Evolutionary conservation across 2,113 vertebrate genomes (phyloP).

Genomic region (Nerophis lumbriciformis): DNA sequence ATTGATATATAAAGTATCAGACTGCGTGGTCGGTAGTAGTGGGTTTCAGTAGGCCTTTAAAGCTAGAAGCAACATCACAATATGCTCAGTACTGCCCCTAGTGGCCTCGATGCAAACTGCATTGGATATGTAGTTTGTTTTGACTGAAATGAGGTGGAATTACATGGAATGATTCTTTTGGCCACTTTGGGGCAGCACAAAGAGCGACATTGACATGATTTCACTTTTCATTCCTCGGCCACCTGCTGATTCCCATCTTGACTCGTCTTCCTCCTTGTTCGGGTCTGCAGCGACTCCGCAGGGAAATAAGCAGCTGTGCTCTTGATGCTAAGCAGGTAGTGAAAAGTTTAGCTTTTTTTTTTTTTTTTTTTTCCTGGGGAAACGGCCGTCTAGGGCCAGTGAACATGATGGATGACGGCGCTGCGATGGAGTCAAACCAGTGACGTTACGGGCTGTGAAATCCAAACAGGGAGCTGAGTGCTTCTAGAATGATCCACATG

Average conservation of each 20-base stretch:
- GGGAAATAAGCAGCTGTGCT: conserved; percentile 6
- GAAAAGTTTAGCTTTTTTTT: not conserved
- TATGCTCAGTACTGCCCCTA: not conserved
- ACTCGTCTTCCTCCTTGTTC: not conserved
- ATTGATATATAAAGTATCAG: no score
- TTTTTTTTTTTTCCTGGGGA: not conserved
- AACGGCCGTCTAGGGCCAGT: not conserved
- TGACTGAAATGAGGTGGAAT: no score
- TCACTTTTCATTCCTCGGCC: not conserved
- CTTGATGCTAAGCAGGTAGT: conserved; percentile 5
- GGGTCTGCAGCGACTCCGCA: conserved; percentile 9
- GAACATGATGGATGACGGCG: conserved; percentile 3
- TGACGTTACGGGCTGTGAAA: conserved; percentile 5
- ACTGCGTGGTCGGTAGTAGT: no score
- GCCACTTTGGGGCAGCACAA: not conserved
- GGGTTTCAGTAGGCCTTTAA: no score
- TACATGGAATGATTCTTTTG: no score
- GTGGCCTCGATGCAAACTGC: not conserved
- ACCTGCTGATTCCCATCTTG: not conserved
- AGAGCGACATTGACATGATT: not conserved
- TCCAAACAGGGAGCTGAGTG: conserved; percentile 5
- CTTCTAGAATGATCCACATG: not conserved
- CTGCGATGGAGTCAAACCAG: not conserved
- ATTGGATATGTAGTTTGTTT: no score
- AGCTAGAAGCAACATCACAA: not conserved